Percentiles rank a stretch among this genome's conserved stretches.
Evolutionary conservation across 2,888 invertebrate species (phyloP).

Genomic region (Ormyrus thymus): DNA sequence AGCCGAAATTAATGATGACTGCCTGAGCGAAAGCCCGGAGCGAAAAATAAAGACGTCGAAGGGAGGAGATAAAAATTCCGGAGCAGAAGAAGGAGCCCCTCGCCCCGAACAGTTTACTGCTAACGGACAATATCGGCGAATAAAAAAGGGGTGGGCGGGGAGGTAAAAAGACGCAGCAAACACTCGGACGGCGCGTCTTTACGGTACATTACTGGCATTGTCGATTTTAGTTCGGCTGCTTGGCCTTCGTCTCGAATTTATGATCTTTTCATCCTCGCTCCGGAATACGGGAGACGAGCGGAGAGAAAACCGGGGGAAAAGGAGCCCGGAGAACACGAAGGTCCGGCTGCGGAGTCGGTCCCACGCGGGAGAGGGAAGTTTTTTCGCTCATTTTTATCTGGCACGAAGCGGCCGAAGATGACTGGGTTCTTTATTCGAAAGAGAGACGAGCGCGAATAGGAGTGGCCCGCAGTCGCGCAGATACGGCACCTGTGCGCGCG

Average conservation of each 20-base stretch:
- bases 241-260: constrained; percentile 42
- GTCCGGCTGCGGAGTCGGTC: neutral
- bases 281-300: neutral
- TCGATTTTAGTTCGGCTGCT: neutral
- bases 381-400: constrained; percentile 29
- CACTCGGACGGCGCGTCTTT: neutral
- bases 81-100: neutral
- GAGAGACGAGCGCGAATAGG: neutral
- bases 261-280: constrained; percentile 22
- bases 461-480: neutral
- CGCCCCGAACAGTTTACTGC: constrained; percentile 17
- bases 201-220: constrained; percentile 3
- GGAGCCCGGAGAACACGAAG: neutral
- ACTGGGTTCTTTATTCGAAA: constrained; percentile 16
- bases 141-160: constrained; percentile 9
- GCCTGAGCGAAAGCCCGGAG: constrained; percentile 41
- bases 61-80: constrained; percentile 34
- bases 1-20: constrained; percentile 49
- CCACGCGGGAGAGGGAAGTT: neutral
- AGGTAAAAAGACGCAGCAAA: neutral
- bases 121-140: constrained; percentile 31
- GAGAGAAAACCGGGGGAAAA: neutral
- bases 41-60: constrained; percentile 49
- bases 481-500: constrained; percentile 14
- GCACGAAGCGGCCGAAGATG: constrained; percentile 19